These are phyloP conservation scores for Tyria jacobaeae DNA, from an alignment of 2,888 invertebrate species.

Conservation along the genomic window DNA sequence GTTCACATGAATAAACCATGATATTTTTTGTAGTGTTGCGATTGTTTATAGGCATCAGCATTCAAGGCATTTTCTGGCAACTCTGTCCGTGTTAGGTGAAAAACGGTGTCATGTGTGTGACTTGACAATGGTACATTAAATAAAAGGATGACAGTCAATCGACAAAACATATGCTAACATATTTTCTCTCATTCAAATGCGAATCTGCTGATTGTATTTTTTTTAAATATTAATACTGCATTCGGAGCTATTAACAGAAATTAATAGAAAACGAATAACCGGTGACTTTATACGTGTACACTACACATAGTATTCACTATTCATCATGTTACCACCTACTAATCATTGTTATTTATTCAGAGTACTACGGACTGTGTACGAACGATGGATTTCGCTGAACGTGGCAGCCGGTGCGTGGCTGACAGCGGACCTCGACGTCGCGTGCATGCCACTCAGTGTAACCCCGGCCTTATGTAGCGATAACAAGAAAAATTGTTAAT, in stretches of 20 bases:
- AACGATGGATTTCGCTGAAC: constrained; percentile 54
- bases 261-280: background rate
- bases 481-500: constrained; percentile 24
- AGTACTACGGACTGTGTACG: constrained; percentile 23
- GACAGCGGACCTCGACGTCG: constrained; percentile 57
- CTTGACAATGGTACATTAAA: too few relatives aligned
- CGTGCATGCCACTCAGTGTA: constrained; percentile 70
- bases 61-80: too few relatives aligned
- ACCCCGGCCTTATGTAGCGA: constrained; percentile 42
- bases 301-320: constrained; percentile 11
- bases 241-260: background rate
- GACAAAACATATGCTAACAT: too few relatives aligned
- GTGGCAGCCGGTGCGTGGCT: constrained; percentile 51
- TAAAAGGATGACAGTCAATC: too few relatives aligned
- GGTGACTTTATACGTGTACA: constrained; percentile 3
- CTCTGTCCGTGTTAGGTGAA: too few relatives aligned
- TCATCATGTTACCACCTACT: constrained; percentile 27
- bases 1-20: too few relatives aligned
- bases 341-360: constrained; percentile 45
- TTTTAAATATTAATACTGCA: too few relatives aligned
- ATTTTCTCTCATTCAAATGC: too few relatives aligned
- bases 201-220: too few relatives aligned
- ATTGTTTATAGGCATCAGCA: too few relatives aligned
- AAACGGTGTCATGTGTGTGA: too few relatives aligned
- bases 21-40: too few relatives aligned